Evolutionary conservation across 2,797 vertebrate genomes (phyloP), one percentile per base, ranked within the genome.

Genomic region (Malacoraja senta): DNA sequence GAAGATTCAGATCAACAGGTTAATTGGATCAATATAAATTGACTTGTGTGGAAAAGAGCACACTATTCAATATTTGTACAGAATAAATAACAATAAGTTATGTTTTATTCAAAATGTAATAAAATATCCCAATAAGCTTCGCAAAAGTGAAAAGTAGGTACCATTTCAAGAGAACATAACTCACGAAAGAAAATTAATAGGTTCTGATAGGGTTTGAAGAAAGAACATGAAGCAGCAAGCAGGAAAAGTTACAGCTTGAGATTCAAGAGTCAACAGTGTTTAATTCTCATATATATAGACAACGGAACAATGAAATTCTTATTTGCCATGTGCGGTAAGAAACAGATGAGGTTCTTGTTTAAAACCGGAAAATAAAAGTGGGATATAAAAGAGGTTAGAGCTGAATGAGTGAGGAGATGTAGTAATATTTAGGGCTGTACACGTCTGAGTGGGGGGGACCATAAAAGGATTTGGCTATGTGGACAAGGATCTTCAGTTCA

Each of bases 1-100:
- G 21, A 72, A 91, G 9, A 91, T 8, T 91, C 88, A 6, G 68
- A 58, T 74, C 71, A 91, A 91, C 65, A 91, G 68, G 21, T 90
- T 38, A 72, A 91, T 17, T 92, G 35, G 35, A 44, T 35, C 61
- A 32, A 63, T 71, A 10, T 91, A 91, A 38, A 38, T 71, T 38
- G 88, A 72, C 12, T 24, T n/a, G 19, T 44, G 12, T 44, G 19
- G 0, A 38, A 35, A 72, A 91, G 32, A 44, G 68, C 24, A 74
- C 19, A 91, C 0, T 53, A n/a, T 53, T 53, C 21, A 74, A 76
- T 53, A 91, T 29, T 32, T 68, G 63, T 35, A 19, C 8, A 26
- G 12, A 76, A 76, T 17, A 17, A 9, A 76, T 38, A 92, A 4
- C 21, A 68, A 58, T 53, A 76, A 91, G 63, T 88, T 32, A 88